These are phyloP conservation scores for Anoplopoma fimbria DNA, from an alignment of 2,113 vertebrate genomes.

Conservation along the genomic window DNA sequence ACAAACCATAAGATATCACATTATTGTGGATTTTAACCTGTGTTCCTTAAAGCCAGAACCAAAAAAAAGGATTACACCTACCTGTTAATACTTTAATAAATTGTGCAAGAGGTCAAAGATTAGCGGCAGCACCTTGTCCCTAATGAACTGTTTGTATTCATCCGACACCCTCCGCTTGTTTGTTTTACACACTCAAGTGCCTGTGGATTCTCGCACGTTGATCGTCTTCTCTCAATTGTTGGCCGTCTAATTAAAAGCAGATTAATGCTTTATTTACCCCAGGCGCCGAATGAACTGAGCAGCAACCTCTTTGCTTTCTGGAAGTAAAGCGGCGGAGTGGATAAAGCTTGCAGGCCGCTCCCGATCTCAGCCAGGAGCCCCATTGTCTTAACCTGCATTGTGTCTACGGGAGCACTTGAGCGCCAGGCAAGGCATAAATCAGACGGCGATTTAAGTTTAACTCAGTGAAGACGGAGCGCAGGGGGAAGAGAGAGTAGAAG, in stretches of 20 bases:
- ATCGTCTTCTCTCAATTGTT: constrained; percentile 30
- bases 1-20: not conserved
- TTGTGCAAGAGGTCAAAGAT: not conserved
- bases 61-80: not conserved
- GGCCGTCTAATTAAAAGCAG: constrained; percentile 56
- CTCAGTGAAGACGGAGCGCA: constrained; percentile 63
- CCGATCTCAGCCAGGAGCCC: constrained; percentile 12
- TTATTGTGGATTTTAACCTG: not conserved
- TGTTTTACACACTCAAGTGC: constrained; percentile 39
- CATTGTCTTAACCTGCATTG: constrained; percentile 67
- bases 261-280: constrained; percentile 60
- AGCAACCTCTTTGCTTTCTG: not conserved
- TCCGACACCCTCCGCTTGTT: constrained; percentile 42
- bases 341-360: constrained; percentile 14
- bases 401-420: constrained; percentile 38
- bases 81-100: not conserved
- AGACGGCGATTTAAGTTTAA: constrained; percentile 76
- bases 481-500: constrained; percentile 48
- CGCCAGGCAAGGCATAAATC: constrained; percentile 62
- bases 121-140: constrained; percentile 3
- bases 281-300: constrained; percentile 27
- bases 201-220: constrained; percentile 44
- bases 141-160: constrained; percentile 48
- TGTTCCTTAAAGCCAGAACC: not conserved
- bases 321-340: constrained; percentile 32